Conservation (phyloP, 2,797 vertebrate genomes). For the Benthosema pterotum region DNA sequence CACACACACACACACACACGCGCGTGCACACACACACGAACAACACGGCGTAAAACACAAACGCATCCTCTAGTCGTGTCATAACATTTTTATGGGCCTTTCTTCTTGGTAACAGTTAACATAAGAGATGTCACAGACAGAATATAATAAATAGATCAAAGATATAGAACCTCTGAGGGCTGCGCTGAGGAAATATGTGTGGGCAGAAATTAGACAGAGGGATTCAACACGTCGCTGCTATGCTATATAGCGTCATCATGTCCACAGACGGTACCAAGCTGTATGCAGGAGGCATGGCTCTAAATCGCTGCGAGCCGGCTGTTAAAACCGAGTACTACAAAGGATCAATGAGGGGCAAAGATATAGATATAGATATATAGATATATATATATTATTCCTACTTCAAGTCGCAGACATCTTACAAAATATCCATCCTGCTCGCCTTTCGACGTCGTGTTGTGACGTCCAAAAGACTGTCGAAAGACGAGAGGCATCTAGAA, state of each 20-base stretch:
- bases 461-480: constrained; percentile 70
- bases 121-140: constrained; percentile 62
- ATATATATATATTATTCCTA: constrained; percentile 59
- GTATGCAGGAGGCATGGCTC: constrained; percentile 34
- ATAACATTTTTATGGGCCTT: constrained; percentile 68
- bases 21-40: background rate
- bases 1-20: too few species aligned
- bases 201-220: constrained; percentile 48
- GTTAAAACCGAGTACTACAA: constrained; percentile 60
- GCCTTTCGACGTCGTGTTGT: constrained; percentile 69
- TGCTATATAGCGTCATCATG: constrained; percentile 46
- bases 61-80: constrained; percentile 45
- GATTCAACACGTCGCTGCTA: constrained; percentile 54
- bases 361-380: constrained; percentile 53
- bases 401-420: constrained; percentile 67
- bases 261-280: constrained; percentile 47
- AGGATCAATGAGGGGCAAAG: constrained; percentile 44
- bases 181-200: constrained; percentile 52
- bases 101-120: constrained; percentile 64
- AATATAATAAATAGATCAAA: constrained; percentile 60
- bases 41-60: constrained; percentile 46
- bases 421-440: constrained; percentile 63
- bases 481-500: constrained; percentile 67
- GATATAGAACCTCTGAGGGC: constrained; percentile 57
- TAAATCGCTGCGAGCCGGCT: constrained; percentile 36